Percentiles rank a stretch among this genome's conserved stretches.
Evolutionary conservation across 2,113 vertebrate genomes (phyloP).

Genomic region (Laterallus jamaicensis): DNA sequence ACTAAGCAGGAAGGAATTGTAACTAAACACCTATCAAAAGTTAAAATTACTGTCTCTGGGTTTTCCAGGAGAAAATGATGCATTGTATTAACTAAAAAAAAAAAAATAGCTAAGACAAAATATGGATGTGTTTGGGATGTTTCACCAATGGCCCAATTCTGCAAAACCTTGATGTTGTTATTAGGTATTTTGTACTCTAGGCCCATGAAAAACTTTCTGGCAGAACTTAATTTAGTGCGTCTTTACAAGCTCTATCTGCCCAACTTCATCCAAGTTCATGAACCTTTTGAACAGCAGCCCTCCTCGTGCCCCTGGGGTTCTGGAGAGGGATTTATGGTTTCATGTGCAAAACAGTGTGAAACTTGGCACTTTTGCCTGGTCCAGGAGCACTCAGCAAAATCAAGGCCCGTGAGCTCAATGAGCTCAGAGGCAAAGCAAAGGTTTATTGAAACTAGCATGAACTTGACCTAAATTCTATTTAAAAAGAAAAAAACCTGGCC

Average conservation of each 20-base stretch:
- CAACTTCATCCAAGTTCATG: slow-evolving; percentile 48
- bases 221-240: neutral
- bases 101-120: neutral
- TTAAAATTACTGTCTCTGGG: neutral
- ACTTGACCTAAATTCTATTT: neutral
- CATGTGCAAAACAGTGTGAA: slow-evolving; percentile 55
- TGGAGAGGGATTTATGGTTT: slow-evolving; percentile 54
- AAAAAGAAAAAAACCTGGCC: neutral
- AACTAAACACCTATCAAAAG: neutral
- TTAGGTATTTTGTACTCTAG: neutral
- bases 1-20: neutral
- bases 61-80: neutral
- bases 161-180: neutral
- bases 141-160: neutral
- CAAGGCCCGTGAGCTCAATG: neutral
- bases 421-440: neutral
- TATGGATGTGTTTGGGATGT: neutral
- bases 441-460: neutral
- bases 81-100: neutral
- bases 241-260: slow-evolving; percentile 7
- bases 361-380: slow-evolving; percentile 36
- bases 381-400: neutral
- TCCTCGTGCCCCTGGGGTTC: slow-evolving; percentile 3
- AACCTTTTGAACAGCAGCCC: neutral
- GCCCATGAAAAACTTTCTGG: neutral